Evolutionary conservation across 2,113 vertebrate genomes (phyloP).

Genomic region (Leptobrachium ailaonicum): DNA sequence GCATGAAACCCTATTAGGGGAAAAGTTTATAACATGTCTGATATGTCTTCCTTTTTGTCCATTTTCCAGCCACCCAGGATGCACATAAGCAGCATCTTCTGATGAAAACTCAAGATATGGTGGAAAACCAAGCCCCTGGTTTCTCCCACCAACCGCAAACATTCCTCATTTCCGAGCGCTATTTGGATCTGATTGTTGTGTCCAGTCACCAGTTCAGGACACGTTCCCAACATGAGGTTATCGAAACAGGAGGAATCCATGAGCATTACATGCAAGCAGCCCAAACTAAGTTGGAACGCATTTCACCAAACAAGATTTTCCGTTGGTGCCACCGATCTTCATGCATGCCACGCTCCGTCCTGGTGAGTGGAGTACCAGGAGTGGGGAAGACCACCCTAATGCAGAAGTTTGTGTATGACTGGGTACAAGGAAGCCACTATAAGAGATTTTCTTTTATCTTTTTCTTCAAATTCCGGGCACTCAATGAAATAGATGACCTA

Average conservation of each 20-base stretch:
- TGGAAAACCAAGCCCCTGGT: slow-evolving; percentile 16
- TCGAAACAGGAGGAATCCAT: slow-evolving; percentile 7
- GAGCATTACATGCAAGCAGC: slow-evolving; percentile 12
- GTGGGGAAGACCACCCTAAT: slow-evolving; percentile 69
- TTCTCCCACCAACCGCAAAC: neutral
- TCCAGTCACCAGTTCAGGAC: neutral
- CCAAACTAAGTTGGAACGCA: neutral
- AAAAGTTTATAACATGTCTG: no score
- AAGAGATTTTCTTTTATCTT: slow-evolving; percentile 56
- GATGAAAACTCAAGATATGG: neutral
- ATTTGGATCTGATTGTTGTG: slow-evolving; percentile 31
- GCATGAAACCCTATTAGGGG: no score
- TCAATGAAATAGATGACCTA: slow-evolving; percentile 43
- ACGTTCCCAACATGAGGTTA: slow-evolving; percentile 20
- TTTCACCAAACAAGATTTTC: slow-evolving; percentile 28
- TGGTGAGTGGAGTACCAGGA: slow-evolving; percentile 64
- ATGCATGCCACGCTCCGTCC: slow-evolving; percentile 34
- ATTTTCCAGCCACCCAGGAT: slow-evolving; percentile 8
- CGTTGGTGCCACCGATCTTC: slow-evolving; percentile 20
- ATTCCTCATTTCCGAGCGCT: slow-evolving; percentile 5
- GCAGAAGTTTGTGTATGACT: slow-evolving; percentile 55
- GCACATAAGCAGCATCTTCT: slow-evolving; percentile 17
- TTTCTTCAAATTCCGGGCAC: slow-evolving; percentile 56
- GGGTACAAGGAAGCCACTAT: slow-evolving; percentile 22
- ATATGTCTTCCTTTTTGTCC: neutral